These are phyloP conservation scores for Pyrgilauda ruficollis DNA, from an alignment of 2,113 vertebrate genomes.

Conservation along the genomic window DNA sequence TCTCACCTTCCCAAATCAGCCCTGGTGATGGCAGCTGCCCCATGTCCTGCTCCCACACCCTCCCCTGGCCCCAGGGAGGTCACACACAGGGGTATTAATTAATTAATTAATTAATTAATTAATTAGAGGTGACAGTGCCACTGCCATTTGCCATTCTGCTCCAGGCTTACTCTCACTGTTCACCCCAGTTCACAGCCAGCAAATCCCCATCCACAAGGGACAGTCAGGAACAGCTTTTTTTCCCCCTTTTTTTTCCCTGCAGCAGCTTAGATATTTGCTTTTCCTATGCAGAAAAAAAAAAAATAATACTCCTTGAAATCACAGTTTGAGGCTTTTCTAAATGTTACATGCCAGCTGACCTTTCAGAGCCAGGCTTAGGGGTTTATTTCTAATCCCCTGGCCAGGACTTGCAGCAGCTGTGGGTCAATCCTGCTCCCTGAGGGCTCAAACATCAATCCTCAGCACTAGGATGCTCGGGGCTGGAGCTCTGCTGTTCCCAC, in stretches of 20 bases:
- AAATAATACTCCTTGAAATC: slow-evolving; percentile 29
- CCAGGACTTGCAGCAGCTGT: neutral
- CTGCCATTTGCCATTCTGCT: neutral
- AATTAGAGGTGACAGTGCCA: neutral
- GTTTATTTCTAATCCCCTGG: slow-evolving; percentile 34
- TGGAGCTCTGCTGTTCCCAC: neutral
- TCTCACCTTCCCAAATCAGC: no score
- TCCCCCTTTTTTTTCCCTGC: neutral
- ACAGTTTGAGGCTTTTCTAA: slow-evolving; percentile 43
- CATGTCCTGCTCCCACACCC: no score
- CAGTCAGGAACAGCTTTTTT: neutral
- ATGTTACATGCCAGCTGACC: neutral
- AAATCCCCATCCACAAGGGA: neutral
- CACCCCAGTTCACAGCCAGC: neutral
- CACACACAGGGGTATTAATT: no score
- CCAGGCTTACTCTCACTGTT: neutral
- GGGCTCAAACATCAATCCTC: neutral
- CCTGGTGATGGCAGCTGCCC: no score
- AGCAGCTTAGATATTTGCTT: slow-evolving; percentile 6
- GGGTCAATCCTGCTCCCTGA: neutral
- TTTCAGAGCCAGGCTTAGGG: neutral
- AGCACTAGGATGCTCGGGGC: neutral
- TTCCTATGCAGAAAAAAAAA: neutral
- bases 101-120: neutral
- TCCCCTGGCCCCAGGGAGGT: no score